These are phyloP conservation scores for Triops longicaudatus DNA, from an alignment of 1,140 invertebrate genomes.

Conservation along the genomic window DNA sequence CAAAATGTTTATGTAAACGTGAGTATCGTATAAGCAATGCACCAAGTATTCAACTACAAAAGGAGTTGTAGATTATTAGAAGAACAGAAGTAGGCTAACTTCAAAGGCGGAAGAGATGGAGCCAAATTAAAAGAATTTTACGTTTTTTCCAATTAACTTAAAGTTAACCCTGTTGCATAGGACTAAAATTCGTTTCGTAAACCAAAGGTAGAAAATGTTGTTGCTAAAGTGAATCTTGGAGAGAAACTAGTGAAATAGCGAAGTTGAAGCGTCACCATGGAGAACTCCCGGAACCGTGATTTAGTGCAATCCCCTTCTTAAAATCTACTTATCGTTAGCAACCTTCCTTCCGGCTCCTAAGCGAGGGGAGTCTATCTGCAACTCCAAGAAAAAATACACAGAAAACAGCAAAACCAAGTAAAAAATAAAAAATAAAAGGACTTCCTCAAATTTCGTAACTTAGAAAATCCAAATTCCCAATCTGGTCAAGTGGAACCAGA, in stretches of 20 bases:
- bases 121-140: too few relatives aligned
- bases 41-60: too few relatives aligned
- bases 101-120: too few relatives aligned
- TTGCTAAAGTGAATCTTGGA: neutral
- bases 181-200: too few relatives aligned
- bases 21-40: too few relatives aligned
- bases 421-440: neutral
- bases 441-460: neutral
- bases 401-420: neutral
- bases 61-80: too few relatives aligned
- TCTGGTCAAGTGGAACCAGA: constrained; percentile 6
- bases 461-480: neutral
- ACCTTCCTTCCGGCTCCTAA: neutral
- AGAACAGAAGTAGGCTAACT: too few relatives aligned
- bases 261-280: constrained; percentile 5
- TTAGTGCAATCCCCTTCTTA: neutral
- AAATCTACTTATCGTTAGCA: constrained; percentile 10
- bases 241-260: constrained; percentile 7
- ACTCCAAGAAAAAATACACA: neutral
- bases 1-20: too few relatives aligned
- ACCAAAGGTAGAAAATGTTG: neutral
- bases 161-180: too few relatives aligned
- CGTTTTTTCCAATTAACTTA: too few relatives aligned
- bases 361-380: neutral
- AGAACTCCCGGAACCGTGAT: neutral